These are phyloP conservation scores for Gorsachius magnificus DNA, from an alignment of 2,797 vertebrate genomes.

Conservation along the genomic window DNA sequence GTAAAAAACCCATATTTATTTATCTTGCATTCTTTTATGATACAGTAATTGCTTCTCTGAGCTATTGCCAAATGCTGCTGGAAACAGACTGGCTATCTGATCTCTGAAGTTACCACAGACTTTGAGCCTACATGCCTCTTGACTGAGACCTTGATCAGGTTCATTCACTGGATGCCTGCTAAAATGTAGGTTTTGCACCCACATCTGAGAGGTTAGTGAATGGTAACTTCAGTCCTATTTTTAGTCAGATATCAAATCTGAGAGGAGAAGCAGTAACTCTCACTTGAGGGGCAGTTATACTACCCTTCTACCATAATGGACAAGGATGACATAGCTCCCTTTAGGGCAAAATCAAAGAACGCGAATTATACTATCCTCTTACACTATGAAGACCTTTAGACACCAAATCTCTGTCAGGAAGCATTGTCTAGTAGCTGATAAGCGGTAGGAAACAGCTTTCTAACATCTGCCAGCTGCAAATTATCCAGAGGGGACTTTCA, in stretches of 20 bases:
- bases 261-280: not conserved
- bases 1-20: not conserved
- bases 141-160: not conserved
- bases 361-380: not conserved
- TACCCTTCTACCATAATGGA: not conserved
- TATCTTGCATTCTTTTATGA: not conserved
- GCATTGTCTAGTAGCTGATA: not conserved
- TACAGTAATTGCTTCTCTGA: not conserved
- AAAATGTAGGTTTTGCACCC: not conserved
- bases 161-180: not conserved
- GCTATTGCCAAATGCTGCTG: not conserved
- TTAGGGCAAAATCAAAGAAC: not conserved
- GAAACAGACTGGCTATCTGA: not conserved
- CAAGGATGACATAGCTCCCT: not conserved
- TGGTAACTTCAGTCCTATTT: not conserved
- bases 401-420: not conserved
- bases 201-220: not conserved
- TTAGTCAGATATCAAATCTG: not conserved
- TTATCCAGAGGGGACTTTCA: not conserved
- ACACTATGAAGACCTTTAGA: not conserved
- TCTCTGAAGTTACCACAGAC: not conserved
- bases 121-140: not conserved
- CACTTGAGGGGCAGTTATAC: not conserved
- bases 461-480: not conserved
- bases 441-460: not conserved